These are phyloP conservation scores for Capricornis sumatraensis DNA, from an alignment of 2,113 vertebrate species.

Conservation along the genomic window DNA sequence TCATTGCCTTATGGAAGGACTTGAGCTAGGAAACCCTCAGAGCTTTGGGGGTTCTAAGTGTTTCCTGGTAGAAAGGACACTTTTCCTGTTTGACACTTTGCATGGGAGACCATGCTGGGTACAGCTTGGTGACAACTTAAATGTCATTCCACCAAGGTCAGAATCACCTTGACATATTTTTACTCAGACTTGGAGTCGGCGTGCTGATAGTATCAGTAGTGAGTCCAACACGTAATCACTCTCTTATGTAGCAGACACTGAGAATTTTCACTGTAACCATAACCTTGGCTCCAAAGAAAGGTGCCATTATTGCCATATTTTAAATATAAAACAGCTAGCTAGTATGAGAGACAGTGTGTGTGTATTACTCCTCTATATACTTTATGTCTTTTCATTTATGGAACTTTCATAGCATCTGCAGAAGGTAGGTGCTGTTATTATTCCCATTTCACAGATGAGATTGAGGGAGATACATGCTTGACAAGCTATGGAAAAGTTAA, in stretches of 20 bases:
- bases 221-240: neutral
- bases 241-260: neutral
- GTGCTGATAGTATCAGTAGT: fast-evolving
- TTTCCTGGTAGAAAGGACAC: neutral
- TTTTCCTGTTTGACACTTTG: too few relatives aligned
- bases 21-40: neutral
- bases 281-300: neutral
- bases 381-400: neutral
- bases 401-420: neutral
- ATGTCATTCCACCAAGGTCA: neutral
- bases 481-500: neutral
- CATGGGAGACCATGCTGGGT: fast-evolving
- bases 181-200: neutral
- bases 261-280: fast-evolving
- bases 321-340: neutral
- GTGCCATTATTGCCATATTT: fast-evolving
- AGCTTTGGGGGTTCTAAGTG: too few relatives aligned
- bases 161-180: neutral
- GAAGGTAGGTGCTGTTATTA: neutral
- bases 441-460: neutral
- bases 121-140: neutral
- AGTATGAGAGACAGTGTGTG: neutral
- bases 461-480: neutral
- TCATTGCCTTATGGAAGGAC: neutral
- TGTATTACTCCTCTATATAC: neutral